Percentiles rank a stretch among this genome's conserved stretches.
Evolutionary conservation across 2,888 invertebrate species (phyloP).

Genomic region (Psococerastis gibbosa): DNA sequence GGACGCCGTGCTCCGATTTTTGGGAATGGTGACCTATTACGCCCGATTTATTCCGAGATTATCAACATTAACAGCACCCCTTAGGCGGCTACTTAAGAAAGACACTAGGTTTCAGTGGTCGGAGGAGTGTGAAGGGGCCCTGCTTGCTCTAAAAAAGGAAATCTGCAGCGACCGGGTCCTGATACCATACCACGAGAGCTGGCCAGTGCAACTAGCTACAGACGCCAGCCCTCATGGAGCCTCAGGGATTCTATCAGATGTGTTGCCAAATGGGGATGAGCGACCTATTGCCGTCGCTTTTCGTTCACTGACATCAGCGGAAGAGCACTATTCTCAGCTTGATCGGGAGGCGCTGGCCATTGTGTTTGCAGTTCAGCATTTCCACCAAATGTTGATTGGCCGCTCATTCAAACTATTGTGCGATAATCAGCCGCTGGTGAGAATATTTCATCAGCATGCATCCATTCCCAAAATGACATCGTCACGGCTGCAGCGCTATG

Average conservation of each 20-base stretch:
- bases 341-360: conserved; percentile 10
- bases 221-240: conserved; percentile 15
- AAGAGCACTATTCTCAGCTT: conserved; percentile 5
- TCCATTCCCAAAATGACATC: conserved; percentile 3
- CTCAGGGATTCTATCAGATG: conserved; percentile 16
- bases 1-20: conserved; percentile 16
- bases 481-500: conserved; percentile 13
- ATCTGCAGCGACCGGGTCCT: conserved; percentile 14
- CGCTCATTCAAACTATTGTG: neutral
- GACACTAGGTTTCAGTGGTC: conserved; percentile 13
- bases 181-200: conserved; percentile 13
- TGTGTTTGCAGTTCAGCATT: conserved; percentile 10
- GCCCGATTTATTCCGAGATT: no score
- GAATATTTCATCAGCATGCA: conserved; percentile 5
- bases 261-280: conserved; percentile 10
- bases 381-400: neutral
- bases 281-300: conserved; percentile 9
- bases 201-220: conserved; percentile 13
- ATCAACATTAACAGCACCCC: no score
- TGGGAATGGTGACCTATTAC: conserved; percentile 18
- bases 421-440: neutral
- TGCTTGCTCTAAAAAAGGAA: conserved; percentile 13
- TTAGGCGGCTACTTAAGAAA: no score
- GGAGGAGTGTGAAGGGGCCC: conserved; percentile 12
- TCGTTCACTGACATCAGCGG: neutral